Evolutionary conservation across 2,797 vertebrate species (phyloP).

Genomic region (Hemitrygon akajei): DNA sequence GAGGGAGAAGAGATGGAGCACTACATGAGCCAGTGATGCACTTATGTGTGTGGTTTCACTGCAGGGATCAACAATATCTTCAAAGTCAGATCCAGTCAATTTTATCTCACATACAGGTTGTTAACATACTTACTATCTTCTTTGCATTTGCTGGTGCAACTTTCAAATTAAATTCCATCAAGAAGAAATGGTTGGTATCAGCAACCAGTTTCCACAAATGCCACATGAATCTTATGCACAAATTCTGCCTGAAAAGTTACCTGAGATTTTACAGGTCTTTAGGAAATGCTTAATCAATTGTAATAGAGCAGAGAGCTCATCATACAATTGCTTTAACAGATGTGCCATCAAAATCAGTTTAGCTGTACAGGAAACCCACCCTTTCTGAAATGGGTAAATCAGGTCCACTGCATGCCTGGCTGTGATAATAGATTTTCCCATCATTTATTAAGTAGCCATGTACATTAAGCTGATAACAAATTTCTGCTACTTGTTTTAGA

Average conservation of each 20-base stretch:
- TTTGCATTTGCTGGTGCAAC: not conserved
- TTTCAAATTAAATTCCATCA: not conserved
- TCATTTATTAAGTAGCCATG: not conserved
- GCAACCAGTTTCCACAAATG: not conserved
- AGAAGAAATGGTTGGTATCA: not conserved
- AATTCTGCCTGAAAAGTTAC: not conserved
- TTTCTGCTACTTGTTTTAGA: not conserved
- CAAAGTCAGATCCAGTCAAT: not conserved
- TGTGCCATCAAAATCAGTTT: not conserved
- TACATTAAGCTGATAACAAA: not conserved
- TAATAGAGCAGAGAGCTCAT: not conserved
- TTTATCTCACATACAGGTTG: not conserved
- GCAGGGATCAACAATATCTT: not conserved
- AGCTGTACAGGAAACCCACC: not conserved
- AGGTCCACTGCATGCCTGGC: not conserved
- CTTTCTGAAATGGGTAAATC: not conserved
- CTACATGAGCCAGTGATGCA: not conserved
- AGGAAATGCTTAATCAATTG: not conserved
- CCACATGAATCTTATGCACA: not conserved
- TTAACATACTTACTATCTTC: not conserved
- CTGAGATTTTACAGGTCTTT: not conserved
- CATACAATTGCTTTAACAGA: not conserved
- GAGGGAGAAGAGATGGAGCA: not conserved
- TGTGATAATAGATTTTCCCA: not conserved
- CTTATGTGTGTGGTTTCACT: not conserved